Evolutionary conservation across 2,888 invertebrate species (phyloP), one percentile per base, ranked within the genome.

Genomic region (Chironomus tentans): DNA sequence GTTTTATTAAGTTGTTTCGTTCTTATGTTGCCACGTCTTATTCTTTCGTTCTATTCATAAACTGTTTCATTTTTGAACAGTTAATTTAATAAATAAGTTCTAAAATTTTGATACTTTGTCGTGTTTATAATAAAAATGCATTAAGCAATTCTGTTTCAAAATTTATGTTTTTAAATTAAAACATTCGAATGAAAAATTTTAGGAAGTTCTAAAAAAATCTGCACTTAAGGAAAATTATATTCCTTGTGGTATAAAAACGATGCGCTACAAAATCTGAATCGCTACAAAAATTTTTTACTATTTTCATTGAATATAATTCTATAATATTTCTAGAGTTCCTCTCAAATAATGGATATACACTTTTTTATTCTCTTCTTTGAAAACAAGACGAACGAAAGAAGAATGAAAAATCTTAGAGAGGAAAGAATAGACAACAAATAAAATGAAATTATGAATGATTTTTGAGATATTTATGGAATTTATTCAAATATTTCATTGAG

Each of bases 381-480:
- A 65, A 65, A 56, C n/a, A 56, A 56, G 56, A 24, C 18, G 15
- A 56, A 15, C 56, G 7, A 18, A 56, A 56, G 56, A 56, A 56
- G 56, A 56, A 18, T 38, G 56, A 56, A 56, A 50, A 18, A 56
- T 50, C 56, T 56, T 15, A 38, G 56, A 56, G 15, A 3, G 47
- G 18, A 24, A 38, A 28, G 72, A 72, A 72, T 71, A 72, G 62
- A 72, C 61, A 72, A 71, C 70, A 70, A 71, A 71, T 71, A 72
- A 72, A 72, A 61, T 15, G 72, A 72, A 70, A 62, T 72, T 62
- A 72, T 72, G 72, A 72, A 72, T 72, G 72, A 72, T 72, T 50
- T 61, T 28, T 21, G 21, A 74, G 74, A 74, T 74, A 74, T 74
- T 74, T 74, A 74, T 74, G 74, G 74, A 74, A 74, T 74, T 74